Evolutionary conservation across 2,797 vertebrate species (phyloP).

Genomic region (Rhadinocentrus ornatus): DNA sequence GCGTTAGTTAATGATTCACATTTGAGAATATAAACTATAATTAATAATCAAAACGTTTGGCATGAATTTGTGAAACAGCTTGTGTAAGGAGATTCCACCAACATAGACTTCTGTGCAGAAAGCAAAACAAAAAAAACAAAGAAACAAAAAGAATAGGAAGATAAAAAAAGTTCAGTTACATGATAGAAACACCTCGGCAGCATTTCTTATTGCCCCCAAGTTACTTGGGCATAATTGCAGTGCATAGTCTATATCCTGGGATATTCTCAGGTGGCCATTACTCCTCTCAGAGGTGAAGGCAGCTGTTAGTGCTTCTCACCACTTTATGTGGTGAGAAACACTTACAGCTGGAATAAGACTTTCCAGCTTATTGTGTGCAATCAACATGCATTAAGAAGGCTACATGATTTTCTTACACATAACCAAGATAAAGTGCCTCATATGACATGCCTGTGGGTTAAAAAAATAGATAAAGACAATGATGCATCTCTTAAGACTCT

Average conservation of each 20-base stretch:
- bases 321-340: conserved; percentile 60
- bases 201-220: neutral
- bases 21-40: too few species aligned
- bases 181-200: too few species aligned
- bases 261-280: conserved; percentile 18
- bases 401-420: conserved; percentile 57
- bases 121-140: too few species aligned
- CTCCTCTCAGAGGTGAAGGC: conserved; percentile 29
- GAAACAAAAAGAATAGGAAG: neutral
- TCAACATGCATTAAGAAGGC: conserved; percentile 35
- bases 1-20: too few species aligned
- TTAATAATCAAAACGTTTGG: too few species aligned
- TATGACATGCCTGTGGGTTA: conserved; percentile 25
- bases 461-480: conserved; percentile 5
- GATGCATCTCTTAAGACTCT: conserved; percentile 15
- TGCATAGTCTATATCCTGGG: conserved; percentile 22
- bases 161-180: neutral
- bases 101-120: too few species aligned
- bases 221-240: neutral
- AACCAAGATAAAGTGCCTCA: conserved; percentile 40
- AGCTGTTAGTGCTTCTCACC: conserved; percentile 34
- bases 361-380: conserved; percentile 50
- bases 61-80: too few species aligned
- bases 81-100: too few species aligned
- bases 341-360: conserved; percentile 57